These are phyloP conservation scores for Parasteatoda lunata DNA, from an alignment of 2,888 invertebrate species.

Conservation along the genomic window DNA sequence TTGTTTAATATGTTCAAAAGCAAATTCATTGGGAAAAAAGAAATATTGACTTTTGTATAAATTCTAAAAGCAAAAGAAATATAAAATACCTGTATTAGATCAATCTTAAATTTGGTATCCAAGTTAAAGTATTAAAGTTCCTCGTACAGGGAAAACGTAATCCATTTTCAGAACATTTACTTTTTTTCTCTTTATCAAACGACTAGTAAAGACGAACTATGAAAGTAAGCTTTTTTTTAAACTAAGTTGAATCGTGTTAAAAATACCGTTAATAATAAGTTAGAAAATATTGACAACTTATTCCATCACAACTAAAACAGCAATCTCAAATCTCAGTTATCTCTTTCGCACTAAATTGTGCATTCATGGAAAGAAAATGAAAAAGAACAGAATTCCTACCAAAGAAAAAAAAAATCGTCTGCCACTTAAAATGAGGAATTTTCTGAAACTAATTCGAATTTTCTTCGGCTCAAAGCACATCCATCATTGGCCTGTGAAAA, in stretches of 20 bases:
- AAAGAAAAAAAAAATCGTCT: constrained; percentile 12
- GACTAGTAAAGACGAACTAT: too few relatives aligned
- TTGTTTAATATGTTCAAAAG: too few relatives aligned
- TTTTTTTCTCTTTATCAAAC: too few relatives aligned
- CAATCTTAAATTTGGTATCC: too few relatives aligned
- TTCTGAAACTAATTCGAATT: constrained; percentile 53
- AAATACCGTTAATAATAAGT: neutral
- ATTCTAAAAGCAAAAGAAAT: too few relatives aligned
- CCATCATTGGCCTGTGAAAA: constrained; percentile 23
- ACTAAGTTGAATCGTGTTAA: neutral
- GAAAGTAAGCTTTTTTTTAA: too few relatives aligned
- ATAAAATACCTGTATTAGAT: too few relatives aligned
- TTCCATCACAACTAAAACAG: neutral
- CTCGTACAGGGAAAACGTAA: too few relatives aligned
- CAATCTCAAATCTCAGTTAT: neutral
- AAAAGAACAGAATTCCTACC: neutral
- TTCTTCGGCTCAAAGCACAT: constrained; percentile 13
- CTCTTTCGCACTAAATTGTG: neutral
- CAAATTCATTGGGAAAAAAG: too few relatives aligned
- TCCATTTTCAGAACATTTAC: too few relatives aligned
- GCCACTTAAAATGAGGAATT: constrained; percentile 13
- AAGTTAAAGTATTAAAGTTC: too few relatives aligned
- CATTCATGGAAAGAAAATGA: neutral
- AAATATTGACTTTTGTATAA: too few relatives aligned
- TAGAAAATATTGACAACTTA: neutral